Conservation (phyloP, 1,140 invertebrate species). For the Asbolus verrucosus region DNA sequence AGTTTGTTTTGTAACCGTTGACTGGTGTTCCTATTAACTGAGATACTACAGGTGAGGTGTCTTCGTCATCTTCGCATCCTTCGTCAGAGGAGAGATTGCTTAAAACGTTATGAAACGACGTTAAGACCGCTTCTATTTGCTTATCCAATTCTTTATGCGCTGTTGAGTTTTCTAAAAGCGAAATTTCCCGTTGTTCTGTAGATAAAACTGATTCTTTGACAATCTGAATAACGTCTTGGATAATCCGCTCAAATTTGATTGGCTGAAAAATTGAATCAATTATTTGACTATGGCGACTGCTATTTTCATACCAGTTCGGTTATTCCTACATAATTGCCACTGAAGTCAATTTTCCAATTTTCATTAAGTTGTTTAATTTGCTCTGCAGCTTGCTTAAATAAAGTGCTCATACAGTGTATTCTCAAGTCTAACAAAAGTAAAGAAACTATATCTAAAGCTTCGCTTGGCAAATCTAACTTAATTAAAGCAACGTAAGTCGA, state of each 20-base stretch:
- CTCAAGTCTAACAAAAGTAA: slow-evolving; percentile 89
- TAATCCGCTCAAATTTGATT: slow-evolving; percentile 83
- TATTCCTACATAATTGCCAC: slow-evolving; percentile 82
- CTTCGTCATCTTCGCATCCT: slow-evolving; percentile 72
- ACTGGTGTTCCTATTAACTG: slow-evolving; percentile 75
- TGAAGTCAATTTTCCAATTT: slow-evolving; percentile 89
- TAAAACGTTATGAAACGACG: slow-evolving; percentile 74
- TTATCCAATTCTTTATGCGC: slow-evolving; percentile 76
- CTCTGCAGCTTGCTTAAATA: slow-evolving; percentile 86
- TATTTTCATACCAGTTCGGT: slow-evolving; percentile 89
- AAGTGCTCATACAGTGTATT: slow-evolving; percentile 85
- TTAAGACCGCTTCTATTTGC: slow-evolving; percentile 80
- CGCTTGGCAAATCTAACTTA: slow-evolving; percentile 81
- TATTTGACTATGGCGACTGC: too few species aligned
- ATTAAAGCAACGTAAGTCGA: slow-evolving; percentile 78
- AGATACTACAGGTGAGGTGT: slow-evolving; percentile 69
- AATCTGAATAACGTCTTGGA: slow-evolving; percentile 86
- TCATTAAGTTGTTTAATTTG: slow-evolving; percentile 87
- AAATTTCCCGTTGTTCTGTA: slow-evolving; percentile 76
- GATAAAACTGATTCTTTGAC: slow-evolving; percentile 87
- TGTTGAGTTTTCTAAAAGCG: slow-evolving; percentile 73
- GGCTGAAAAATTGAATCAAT: slow-evolving; percentile 72
- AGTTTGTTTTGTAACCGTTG: slow-evolving; percentile 57
- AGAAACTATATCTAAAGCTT: slow-evolving; percentile 85
- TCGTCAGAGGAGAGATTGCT: slow-evolving; percentile 75